A percentile compares a stretch with the other conserved stretches of the same genome.
These are phyloP conservation scores for Lophotriccus pileatus DNA, from an alignment of 2,797 vertebrate species.

Conservation along the genomic window DNA sequence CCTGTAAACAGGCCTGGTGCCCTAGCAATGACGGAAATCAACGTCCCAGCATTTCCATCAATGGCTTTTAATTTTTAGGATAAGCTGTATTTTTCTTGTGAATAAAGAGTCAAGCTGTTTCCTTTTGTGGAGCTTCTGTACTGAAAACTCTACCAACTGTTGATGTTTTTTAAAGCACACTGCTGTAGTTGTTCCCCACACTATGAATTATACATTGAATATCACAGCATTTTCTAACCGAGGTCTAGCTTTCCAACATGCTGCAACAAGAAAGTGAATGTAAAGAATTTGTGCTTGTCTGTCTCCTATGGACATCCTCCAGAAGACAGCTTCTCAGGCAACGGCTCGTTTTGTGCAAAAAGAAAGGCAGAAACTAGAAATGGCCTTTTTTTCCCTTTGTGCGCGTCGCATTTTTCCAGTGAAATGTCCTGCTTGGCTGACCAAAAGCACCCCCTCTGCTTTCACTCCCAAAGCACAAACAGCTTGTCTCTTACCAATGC, in stretches of 20 bases:
- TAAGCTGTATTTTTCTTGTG: slow-evolving; percentile 32
- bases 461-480: not conserved
- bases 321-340: slow-evolving; percentile 43
- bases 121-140: slow-evolving; percentile 50
- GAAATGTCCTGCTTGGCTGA: slow-evolving; percentile 31
- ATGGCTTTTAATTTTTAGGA: slow-evolving; percentile 49
- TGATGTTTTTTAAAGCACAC: slow-evolving; percentile 61
- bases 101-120: slow-evolving; percentile 49
- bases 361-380: slow-evolving; percentile 42
- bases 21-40: not conserved
- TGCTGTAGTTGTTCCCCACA: slow-evolving; percentile 33
- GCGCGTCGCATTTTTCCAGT: not conserved
- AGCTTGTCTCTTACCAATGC: slow-evolving; percentile 83
- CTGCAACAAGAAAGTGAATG: slow-evolving; percentile 86
- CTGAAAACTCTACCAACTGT: slow-evolving; percentile 36
- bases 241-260: slow-evolving; percentile 76
- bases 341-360: not conserved
- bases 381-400: slow-evolving; percentile 1
- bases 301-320: slow-evolving; percentile 64
- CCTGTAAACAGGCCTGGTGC: not conserved
- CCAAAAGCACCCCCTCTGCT: slow-evolving; percentile 25
- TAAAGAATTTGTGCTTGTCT: slow-evolving; percentile 83
- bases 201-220: slow-evolving; percentile 56
- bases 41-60: not conserved
- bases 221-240: slow-evolving; percentile 36